Percentiles rank a stretch among this genome's conserved stretches.
phyloP scores from a whole-genome alignment of 2,888 invertebrate genomes.

The Troides aeacus region DNA sequence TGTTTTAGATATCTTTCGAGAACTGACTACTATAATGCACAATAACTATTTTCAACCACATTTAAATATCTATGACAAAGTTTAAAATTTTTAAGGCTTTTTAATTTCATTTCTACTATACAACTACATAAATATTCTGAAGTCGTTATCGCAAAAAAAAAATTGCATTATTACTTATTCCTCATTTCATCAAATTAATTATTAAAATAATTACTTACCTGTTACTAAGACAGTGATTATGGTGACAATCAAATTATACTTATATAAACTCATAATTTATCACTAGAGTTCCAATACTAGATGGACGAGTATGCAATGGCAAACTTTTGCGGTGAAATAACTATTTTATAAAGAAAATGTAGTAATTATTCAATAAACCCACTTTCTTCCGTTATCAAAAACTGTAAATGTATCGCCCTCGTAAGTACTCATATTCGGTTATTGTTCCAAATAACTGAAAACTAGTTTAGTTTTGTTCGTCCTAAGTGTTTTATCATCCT shows the following conservation, averaged over 20 bases:
- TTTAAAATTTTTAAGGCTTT: no score
- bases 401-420: background rate
- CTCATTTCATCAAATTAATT: background rate
- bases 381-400: background rate
- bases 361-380: background rate
- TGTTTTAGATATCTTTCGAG: no score
- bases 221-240: background rate
- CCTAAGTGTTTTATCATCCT: background rate
- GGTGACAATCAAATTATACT: background rate
- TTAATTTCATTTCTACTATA: no score
- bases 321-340: no score
- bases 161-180: background rate
- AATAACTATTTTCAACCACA: no score
- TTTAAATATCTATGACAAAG: no score
- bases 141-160: no score
- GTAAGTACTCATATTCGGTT: background rate
- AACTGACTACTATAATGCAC: no score
- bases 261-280: background rate
- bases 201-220: background rate
- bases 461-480: background rate
- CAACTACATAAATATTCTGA: no score
- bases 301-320: no score
- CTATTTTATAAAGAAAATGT: background rate
- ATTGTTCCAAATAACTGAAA: background rate
- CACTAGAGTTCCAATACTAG: background rate